Percentiles rank a stretch among this genome's conserved stretches.
phyloP scores from a whole-genome alignment of 1,140 invertebrate species.

The Diuraphis noxia region DNA sequence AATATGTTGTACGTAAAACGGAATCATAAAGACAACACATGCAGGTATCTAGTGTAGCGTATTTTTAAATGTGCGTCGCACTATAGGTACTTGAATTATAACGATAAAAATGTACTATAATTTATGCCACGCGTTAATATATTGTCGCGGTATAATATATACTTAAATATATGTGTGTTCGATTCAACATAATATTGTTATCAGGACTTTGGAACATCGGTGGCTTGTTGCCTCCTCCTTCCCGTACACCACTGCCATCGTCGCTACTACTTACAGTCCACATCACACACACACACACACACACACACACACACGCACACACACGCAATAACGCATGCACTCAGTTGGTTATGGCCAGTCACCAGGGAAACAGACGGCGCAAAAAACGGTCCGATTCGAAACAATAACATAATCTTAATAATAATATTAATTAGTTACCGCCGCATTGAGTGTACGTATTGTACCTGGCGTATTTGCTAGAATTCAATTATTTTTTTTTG shows the following conservation, averaged over 20 bases:
- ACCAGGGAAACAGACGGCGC: constrained; percentile 9
- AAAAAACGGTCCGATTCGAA: background rate
- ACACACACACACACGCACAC: background rate
- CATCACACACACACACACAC: background rate
- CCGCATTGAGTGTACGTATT: background rate
- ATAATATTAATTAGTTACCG: background rate
- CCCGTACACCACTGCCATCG: background rate
- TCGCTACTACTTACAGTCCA: background rate
- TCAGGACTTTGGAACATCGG: constrained; percentile 21
- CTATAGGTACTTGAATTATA: background rate
- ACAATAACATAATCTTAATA: background rate
- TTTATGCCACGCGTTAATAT: background rate
- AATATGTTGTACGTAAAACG: too few species aligned
- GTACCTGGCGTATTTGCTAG: background rate
- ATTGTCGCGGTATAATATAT: background rate
- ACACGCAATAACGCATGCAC: background rate
- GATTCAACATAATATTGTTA: background rate
- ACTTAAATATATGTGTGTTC: background rate
- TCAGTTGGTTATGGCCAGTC: constrained; percentile 30
- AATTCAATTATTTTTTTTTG: background rate
- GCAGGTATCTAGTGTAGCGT: background rate
- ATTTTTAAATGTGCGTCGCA: background rate
- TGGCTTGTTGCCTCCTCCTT: background rate
- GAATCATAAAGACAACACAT: background rate
- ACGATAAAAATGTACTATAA: background rate